Conservation (phyloP, 2,888 invertebrate species). For the Cerastoderma edule region DNA sequence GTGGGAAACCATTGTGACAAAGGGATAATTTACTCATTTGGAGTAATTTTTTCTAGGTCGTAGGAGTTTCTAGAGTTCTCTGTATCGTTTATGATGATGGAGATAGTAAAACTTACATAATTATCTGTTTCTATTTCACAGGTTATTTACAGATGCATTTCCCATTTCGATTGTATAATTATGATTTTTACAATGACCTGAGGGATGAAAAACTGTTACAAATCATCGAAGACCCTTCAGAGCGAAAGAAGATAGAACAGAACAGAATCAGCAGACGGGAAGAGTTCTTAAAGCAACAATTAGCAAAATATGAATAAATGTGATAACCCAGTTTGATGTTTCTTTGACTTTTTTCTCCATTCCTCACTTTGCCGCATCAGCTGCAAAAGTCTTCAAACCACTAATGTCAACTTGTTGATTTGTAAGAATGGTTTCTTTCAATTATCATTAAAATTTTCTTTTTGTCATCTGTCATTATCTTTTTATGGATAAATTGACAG, state of each 20-base stretch:
- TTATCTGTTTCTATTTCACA: slow-evolving; percentile 27
- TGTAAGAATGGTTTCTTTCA: too few species aligned
- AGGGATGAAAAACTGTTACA: slow-evolving; percentile 20
- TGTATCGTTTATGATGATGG: background rate
- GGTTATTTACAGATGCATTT: slow-evolving; percentile 38
- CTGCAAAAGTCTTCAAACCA: too few species aligned
- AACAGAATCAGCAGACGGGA: background rate
- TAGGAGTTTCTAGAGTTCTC: background rate
- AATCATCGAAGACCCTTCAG: background rate
- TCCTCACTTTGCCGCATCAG: too few species aligned
- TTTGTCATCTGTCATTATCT: too few species aligned
- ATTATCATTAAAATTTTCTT: too few species aligned
- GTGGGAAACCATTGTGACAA: slow-evolving; percentile 3
- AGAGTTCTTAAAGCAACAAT: background rate
- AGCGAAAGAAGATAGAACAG: background rate
- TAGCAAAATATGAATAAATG: slow-evolving; percentile 7
- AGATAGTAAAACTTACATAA: background rate
- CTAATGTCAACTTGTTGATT: too few species aligned
- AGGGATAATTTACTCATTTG: background rate
- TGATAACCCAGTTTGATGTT: background rate
- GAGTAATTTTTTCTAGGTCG: background rate
- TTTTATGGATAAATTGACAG: too few species aligned
- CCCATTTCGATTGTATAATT: slow-evolving; percentile 40
- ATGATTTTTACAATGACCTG: slow-evolving; percentile 31
- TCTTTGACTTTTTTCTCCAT: background rate